Conservation (phyloP, 2,113 vertebrate genomes). For the Callithrix jacchus region DNA sequence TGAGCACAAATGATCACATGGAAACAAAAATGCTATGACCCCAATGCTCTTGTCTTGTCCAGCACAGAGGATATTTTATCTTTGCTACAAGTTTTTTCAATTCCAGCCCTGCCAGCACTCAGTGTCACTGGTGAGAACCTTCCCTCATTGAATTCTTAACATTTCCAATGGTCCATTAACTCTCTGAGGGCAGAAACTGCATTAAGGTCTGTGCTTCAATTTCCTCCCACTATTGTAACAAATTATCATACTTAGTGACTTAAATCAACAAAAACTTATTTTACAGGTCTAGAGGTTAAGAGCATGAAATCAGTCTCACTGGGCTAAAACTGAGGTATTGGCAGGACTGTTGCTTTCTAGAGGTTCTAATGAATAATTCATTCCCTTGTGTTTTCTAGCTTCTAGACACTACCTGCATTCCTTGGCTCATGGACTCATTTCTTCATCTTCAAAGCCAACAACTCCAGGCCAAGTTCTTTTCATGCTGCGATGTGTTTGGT, state of each 20-base stretch:
- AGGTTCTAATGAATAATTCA: neutral
- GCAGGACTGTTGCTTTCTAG: neutral
- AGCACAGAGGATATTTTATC: neutral
- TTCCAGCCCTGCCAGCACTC: neutral
- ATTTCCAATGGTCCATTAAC: neutral
- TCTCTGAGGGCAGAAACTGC: neutral
- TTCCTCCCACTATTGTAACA: neutral
- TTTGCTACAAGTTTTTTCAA: neutral
- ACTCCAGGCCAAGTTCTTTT: neutral
- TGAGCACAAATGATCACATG: neutral
- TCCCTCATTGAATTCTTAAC: neutral
- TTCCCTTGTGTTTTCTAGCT: neutral
- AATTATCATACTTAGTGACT: neutral
- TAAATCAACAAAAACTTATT: neutral
- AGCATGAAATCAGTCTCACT: neutral
- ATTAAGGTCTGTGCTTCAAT: neutral
- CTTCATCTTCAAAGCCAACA: neutral
- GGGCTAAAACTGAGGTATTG: neutral
- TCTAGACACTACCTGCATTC: neutral
- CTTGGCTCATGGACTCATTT: neutral
- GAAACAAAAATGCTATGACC: neutral
- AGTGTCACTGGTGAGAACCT: neutral
- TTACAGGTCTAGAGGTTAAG: neutral
- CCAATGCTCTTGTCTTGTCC: neutral
- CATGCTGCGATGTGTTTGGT: neutral